A percentile compares a stretch with the other conserved stretches of the same genome.
These are phyloP conservation scores for Sigmodon hispidus DNA, from an alignment of 2,113 vertebrate genomes.

Conservation along the genomic window DNA sequence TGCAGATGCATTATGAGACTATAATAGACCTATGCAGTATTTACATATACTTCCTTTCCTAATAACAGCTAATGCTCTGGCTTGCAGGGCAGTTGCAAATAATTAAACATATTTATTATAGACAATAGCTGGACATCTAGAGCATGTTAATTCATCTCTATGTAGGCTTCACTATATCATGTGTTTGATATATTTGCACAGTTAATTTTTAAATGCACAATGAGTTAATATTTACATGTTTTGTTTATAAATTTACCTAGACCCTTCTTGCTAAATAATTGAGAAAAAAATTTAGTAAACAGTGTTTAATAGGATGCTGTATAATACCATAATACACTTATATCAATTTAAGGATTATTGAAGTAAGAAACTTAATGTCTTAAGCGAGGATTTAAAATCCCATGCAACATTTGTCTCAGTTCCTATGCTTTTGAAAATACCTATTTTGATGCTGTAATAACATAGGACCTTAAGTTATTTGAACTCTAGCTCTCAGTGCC, in stretches of 20 bases:
- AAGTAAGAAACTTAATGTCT: not conserved
- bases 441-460: not conserved
- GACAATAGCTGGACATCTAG: not conserved
- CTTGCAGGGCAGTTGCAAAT: not conserved
- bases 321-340: not conserved
- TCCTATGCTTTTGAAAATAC: not conserved
- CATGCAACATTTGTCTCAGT: not conserved
- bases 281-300: constrained; percentile 12
- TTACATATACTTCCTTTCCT: not conserved
- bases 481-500: too few species aligned
- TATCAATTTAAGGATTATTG: not conserved
- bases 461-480: not conserved
- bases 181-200: not conserved
- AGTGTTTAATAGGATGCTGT: constrained; percentile 3
- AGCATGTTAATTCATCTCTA: not conserved
- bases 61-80: not conserved
- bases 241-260: not conserved
- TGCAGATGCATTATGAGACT: not conserved
- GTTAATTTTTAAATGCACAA: not conserved
- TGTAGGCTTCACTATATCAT: not conserved
- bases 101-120: not conserved
- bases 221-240: not conserved
- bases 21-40: fast-evolving
- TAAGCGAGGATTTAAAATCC: not conserved
- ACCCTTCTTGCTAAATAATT: not conserved